A percentile compares a stretch with the other conserved stretches of the same genome.
These are phyloP conservation scores for Criorhina ranunculi DNA, from an alignment of 2,888 invertebrate species.

Conservation along the genomic window DNA sequence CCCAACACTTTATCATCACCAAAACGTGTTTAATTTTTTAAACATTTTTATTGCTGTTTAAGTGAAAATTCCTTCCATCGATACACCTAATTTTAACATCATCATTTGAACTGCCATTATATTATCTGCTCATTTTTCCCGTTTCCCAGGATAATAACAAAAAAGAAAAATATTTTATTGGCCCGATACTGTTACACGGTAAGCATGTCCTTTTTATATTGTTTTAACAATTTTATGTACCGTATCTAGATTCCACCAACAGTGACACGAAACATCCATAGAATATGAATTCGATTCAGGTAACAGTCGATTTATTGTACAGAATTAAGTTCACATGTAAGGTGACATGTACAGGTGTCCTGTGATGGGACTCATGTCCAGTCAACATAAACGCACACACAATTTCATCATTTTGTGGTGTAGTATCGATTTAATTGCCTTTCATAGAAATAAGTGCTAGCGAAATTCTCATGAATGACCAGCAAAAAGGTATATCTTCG, in stretches of 20 bases:
- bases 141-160: background rate
- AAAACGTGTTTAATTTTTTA: too few relatives aligned
- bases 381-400: constrained; percentile 3
- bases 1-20: too few relatives aligned
- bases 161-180: constrained; percentile 41
- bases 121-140: background rate
- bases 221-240: constrained; percentile 39
- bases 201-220: constrained; percentile 26
- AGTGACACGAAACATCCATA: constrained; percentile 4
- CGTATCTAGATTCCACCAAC: constrained; percentile 14
- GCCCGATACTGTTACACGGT: constrained; percentile 24
- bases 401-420: constrained; percentile 27
- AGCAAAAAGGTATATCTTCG: constrained; percentile 11
- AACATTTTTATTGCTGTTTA: too few relatives aligned
- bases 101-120: constrained; percentile 1
- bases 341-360: background rate
- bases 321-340: background rate
- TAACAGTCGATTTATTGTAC: constrained; percentile 1
- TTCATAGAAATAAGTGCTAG: constrained; percentile 39
- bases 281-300: constrained; percentile 36
- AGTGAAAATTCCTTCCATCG: too few relatives aligned
- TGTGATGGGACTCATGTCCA: background rate
- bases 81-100: too few relatives aligned
- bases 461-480: constrained; percentile 25
- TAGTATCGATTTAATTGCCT: constrained; percentile 51